Evolutionary conservation across 1,140 invertebrate species (phyloP), one percentile per base, ranked within the genome.

Genomic region (Anagrus nilaparvatae): DNA sequence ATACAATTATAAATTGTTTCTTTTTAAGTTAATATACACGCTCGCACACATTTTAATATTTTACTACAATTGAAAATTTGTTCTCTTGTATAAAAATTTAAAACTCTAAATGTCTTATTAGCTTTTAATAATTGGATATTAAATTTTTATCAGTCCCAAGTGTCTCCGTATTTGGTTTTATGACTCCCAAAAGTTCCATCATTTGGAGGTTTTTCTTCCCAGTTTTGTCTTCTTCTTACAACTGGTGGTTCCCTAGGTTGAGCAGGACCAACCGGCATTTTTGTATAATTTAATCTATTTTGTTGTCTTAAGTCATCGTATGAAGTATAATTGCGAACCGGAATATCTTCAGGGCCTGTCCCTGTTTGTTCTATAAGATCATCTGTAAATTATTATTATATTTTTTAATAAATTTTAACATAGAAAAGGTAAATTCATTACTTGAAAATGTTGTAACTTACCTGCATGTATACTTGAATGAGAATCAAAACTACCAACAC

Each of bases 291-390:
- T 19, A 17, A 4, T 28, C 42, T 36, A 33, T 48, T 44, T 32
- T 32, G 13, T 27, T 19, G 31, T 10, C 42, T 44, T 9, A 44
- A 41, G 3, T 48, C 38, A 28, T 48, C 42, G 17, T 48, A 48
- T 14, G 41, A 32, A 9, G 18, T 28, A 13, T 48, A 41, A 21
- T 20, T 31, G 17, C 14, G 29, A 9, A 12, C 10, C 13, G 17
- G 4, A 13, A 21, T 19, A 3, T 32, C 9, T n/a, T 29, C 14
- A 23, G 3, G 6, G n/a, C 13, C 13, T 13, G 10, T 20, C n/a
- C 10, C 31, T 8, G 21, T 24, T 8, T 28, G 10, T 14, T 25
- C n/a, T n/a, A n/a, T n/a, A n/a, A n/a, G n/a, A n/a, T n/a, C n/a
- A n/a, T n/a, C n/a, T n/a, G n/a, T n/a, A n/a, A n/a, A n/a, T n/a